Percentiles rank a stretch among this genome's conserved stretches.
phyloP scores from a whole-genome alignment of 2,113 vertebrate species.

The Petromus typicus region DNA sequence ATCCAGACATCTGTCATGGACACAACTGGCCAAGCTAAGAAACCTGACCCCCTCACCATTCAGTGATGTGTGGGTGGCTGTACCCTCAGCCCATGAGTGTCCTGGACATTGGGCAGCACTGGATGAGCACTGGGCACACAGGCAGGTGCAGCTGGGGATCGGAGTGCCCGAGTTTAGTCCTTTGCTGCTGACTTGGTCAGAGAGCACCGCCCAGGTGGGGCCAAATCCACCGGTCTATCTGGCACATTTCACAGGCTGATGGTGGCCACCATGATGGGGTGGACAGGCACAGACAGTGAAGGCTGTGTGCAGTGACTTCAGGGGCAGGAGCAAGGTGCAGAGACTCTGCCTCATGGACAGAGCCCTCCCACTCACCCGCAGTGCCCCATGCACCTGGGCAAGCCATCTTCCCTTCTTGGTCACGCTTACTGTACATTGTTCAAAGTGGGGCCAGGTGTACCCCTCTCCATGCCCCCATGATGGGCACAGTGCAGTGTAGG shows the following conservation, averaged over 20 bases:
- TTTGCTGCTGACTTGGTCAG: too few relatives aligned
- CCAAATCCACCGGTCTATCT: accelerated
- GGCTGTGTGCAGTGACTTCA: too few relatives aligned
- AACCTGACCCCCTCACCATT: too few relatives aligned
- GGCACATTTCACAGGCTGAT: accelerated
- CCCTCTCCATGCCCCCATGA: neutral
- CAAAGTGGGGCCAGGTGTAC: neutral
- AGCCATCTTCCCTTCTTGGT: neutral
- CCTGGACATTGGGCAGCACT: neutral
- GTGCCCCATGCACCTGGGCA: neutral
- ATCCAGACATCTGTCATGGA: accelerated
- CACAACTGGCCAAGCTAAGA: neutral
- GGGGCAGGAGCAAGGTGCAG: accelerated
- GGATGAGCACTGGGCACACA: neutral
- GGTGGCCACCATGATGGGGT: accelerated
- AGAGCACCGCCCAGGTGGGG: accelerated
- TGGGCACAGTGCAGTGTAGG: too few relatives aligned
- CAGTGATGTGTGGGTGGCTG: accelerated
- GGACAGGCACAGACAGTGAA: accelerated
- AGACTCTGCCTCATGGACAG: neutral
- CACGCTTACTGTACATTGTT: too few relatives aligned
- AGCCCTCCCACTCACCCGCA: neutral
- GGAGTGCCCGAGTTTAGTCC: accelerated
- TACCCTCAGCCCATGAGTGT: too few relatives aligned
- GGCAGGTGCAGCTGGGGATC: neutral